phyloP scores from a whole-genome alignment of 2,888 invertebrate genomes.

The Nineta flava region DNA sequence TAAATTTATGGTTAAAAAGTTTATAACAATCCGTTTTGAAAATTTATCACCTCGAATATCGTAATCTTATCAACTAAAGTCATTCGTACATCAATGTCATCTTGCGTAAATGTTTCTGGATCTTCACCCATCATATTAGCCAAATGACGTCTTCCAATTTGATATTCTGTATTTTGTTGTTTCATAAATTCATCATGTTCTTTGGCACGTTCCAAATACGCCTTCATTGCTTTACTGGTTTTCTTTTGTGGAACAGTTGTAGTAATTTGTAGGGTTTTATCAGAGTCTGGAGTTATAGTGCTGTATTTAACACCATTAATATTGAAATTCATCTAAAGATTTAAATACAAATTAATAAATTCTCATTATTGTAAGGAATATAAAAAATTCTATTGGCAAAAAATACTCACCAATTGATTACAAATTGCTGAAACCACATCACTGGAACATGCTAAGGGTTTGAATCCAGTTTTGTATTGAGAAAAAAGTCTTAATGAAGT shows the following conservation, averaged over 20 bases:
- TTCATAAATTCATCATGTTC: conserved; percentile 74
- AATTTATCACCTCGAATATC: too few species aligned
- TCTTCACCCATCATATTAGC: conserved; percentile 99
- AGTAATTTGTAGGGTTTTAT: conserved; percentile 2
- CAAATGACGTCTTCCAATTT: conserved; percentile 85
- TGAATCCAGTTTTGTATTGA: too few species aligned
- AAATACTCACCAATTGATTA: not conserved
- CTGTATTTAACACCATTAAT: too few species aligned
- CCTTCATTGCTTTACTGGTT: conserved; percentile 76
- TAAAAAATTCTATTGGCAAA: too few species aligned
- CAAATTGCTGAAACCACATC: too few species aligned
- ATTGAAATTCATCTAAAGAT: not conserved
- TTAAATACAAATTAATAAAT: too few species aligned
- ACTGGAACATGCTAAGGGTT: too few species aligned
- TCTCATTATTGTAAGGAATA: too few species aligned
- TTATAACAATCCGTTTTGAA: too few species aligned
- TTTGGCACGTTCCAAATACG: conserved; percentile 68
- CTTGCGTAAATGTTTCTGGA: conserved; percentile 73
- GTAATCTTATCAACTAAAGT: too few species aligned
- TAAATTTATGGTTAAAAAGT: too few species aligned
- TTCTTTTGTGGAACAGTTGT: conserved; percentile 19
- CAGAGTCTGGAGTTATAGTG: not conserved
- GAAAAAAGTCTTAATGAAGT: too few species aligned
- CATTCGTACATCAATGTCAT: conserved; percentile 60
- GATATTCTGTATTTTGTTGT: conserved; percentile 60